phyloP scores from a whole-genome alignment of 2,888 invertebrate genomes.

The Andrena dorsata region DNA sequence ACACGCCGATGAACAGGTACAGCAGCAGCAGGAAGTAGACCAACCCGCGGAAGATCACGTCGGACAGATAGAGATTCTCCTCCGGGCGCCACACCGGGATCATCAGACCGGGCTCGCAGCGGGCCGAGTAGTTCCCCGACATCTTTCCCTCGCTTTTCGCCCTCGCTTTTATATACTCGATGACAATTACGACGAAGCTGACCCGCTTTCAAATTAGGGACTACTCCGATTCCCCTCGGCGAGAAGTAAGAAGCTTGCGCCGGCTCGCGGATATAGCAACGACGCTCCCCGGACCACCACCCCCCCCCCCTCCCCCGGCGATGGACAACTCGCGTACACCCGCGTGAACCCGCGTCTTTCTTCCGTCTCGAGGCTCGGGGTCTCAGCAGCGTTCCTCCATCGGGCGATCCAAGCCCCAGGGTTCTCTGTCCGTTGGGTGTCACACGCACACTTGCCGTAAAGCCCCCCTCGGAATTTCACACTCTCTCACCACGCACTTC shows the following conservation, averaged over 20 bases:
- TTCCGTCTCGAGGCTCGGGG: neutral
- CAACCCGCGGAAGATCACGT: slow-evolving; percentile 93
- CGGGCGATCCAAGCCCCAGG: neutral
- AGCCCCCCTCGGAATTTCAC: slow-evolving; percentile 10
- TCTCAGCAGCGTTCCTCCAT: slow-evolving; percentile 39
- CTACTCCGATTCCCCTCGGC: too few species aligned
- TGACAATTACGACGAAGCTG: too few species aligned
- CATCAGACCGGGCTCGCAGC: slow-evolving; percentile 94
- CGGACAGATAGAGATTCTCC: slow-evolving; percentile 90
- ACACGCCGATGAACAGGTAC: slow-evolving; percentile 99
- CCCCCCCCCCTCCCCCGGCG: too few species aligned
- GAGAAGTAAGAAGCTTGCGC: too few species aligned
- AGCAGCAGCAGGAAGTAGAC: slow-evolving; percentile 95
- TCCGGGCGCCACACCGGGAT: slow-evolving; percentile 96
- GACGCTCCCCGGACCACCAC: neutral
- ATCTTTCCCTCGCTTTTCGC: slow-evolving; percentile 66
- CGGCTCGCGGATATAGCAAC: neutral
- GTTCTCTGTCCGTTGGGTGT: neutral
- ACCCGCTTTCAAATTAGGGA: too few species aligned
- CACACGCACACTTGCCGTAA: slow-evolving; percentile 27
- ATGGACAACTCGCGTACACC: slow-evolving; percentile 6
- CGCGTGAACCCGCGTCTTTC: slow-evolving; percentile 26
- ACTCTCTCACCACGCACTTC: slow-evolving; percentile 18
- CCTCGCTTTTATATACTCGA: too few species aligned
- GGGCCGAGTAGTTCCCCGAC: slow-evolving; percentile 80